Conservation (phyloP, 2,888 invertebrate species). For the Pollenia griseotomentosa region DNA sequence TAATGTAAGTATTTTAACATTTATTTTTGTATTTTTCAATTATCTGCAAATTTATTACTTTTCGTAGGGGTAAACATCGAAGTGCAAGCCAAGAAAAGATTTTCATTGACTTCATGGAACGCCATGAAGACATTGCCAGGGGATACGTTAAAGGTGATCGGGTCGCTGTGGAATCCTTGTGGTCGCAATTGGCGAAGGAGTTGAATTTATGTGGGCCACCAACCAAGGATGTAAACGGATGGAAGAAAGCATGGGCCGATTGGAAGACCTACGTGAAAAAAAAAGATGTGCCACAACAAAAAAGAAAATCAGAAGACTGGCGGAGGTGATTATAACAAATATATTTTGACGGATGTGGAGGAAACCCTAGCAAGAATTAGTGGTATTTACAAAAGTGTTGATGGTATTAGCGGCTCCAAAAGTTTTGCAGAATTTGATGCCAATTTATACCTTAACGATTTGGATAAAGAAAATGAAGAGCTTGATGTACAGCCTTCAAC, state of each 20-base stretch:
- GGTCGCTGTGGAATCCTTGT: constrained; percentile 2
- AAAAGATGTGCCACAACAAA: constrained; percentile 20
- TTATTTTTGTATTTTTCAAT: neutral
- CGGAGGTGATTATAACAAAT: neutral
- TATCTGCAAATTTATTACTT: too few species aligned
- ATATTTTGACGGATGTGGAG: constrained; percentile 21
- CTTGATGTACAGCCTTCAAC: neutral
- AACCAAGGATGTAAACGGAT: constrained; percentile 18
- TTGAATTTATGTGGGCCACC: constrained; percentile 19
- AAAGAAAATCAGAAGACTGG: neutral
- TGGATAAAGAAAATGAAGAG: neutral
- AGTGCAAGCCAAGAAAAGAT: constrained; percentile 1
- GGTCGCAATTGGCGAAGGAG: neutral
- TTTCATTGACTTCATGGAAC: constrained; percentile 1
- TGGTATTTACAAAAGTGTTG: constrained; percentile 10
- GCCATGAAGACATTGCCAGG: neutral
- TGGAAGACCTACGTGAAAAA: constrained; percentile 34
- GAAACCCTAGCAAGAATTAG: constrained; percentile 13
- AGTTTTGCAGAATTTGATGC: constrained; percentile 6
- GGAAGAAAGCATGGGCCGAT: constrained; percentile 40
- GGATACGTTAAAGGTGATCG: constrained; percentile 4
- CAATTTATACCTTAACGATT: neutral
- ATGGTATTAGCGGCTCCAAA: constrained; percentile 5
- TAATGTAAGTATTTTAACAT: neutral
- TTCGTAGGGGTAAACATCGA: constrained; percentile 6